Conservation (phyloP, 1,140 invertebrate genomes). For the Forficula auricularia region DNA sequence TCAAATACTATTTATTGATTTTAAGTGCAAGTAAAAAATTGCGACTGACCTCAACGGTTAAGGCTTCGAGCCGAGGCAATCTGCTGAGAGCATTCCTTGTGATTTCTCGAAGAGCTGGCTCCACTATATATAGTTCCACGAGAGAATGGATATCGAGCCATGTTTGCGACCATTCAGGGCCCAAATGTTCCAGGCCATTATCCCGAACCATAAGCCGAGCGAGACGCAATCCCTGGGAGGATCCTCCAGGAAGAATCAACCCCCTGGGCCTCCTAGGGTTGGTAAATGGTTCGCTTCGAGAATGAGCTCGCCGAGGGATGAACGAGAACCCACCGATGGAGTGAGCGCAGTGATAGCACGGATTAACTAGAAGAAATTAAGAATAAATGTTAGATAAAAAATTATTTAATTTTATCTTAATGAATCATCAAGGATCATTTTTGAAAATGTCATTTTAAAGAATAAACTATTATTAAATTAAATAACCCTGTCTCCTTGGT, state of each 20-base stretch:
- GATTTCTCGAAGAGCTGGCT: constrained; percentile 56
- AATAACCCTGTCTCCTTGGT: no score
- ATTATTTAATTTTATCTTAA: no score
- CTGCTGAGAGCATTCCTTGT: constrained; percentile 58
- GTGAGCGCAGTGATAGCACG: no score
- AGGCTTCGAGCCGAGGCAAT: constrained; percentile 55
- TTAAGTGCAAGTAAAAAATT: no score
- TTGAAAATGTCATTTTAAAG: no score
- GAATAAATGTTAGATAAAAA: no score
- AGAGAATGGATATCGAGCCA: constrained; percentile 42
- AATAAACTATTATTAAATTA: no score
- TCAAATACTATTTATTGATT: no score
- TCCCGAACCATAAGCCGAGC: constrained; percentile 63
- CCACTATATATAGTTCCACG: constrained; percentile 66
- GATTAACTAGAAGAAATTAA: no score
- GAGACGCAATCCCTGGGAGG: constrained; percentile 54
- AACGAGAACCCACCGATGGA: neutral
- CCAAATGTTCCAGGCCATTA: constrained; percentile 63
- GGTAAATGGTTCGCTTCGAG: constrained; percentile 71
- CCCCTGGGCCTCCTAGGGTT: constrained; percentile 35
- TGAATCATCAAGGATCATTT: no score
- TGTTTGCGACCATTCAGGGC: constrained; percentile 48
- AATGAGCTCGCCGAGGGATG: constrained; percentile 54
- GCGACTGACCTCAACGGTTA: constrained; percentile 62
- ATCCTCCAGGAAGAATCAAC: constrained; percentile 30